These are phyloP conservation scores for Cantharis lateralis DNA, from an alignment of 2,888 invertebrate genomes.

Conservation along the genomic window DNA sequence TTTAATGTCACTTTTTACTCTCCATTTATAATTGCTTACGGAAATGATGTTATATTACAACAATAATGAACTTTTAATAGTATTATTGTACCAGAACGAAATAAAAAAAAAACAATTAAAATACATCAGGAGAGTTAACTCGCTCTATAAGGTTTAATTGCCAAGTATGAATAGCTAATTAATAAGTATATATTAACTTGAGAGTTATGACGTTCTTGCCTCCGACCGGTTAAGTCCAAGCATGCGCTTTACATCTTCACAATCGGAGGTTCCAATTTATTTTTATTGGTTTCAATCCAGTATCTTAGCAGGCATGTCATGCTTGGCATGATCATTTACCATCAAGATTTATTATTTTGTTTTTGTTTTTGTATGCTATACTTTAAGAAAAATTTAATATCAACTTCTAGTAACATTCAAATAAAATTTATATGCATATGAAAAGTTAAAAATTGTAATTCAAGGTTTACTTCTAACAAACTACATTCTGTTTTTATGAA, in stretches of 20 bases:
- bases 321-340: too few relatives aligned
- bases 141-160: background rate
- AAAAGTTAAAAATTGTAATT: background rate
- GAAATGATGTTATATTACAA: background rate
- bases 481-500: background rate
- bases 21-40: background rate
- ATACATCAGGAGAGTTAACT: background rate
- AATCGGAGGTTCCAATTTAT: background rate
- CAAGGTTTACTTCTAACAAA: background rate
- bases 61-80: background rate
- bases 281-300: too few relatives aligned
- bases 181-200: background rate
- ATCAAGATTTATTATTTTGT: too few relatives aligned
- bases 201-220: background rate
- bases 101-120: background rate
- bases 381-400: too few relatives aligned
- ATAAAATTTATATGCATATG: background rate
- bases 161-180: background rate
- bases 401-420: background rate
- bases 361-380: too few relatives aligned
- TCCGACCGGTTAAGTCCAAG: background rate
- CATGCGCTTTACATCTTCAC: background rate
- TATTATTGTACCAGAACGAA: background rate
- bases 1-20: background rate
- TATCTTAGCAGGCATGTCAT: too few relatives aligned